A percentile compares a stretch with the other conserved stretches of the same genome.
These are phyloP conservation scores for Ctenodactylus gundi DNA, from an alignment of 2,113 vertebrate species.

Conservation along the genomic window DNA sequence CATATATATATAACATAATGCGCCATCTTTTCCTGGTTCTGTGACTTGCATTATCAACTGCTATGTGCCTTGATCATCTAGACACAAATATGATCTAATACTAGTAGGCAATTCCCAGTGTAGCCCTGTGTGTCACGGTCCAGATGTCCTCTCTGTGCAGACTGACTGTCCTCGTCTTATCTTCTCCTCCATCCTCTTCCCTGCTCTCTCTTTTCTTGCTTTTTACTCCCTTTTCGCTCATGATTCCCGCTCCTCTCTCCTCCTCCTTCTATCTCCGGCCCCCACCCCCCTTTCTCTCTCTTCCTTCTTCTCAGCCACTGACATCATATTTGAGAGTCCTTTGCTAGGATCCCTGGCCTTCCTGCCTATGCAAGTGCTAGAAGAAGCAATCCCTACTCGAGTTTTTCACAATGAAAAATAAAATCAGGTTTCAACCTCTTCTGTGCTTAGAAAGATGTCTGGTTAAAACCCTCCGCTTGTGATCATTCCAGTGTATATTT, in stretches of 20 bases:
- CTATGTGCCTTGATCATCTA: neutral
- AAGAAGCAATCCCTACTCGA: neutral
- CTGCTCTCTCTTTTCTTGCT: too few species aligned
- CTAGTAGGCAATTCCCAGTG: neutral
- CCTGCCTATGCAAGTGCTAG: neutral
- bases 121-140: too few species aligned
- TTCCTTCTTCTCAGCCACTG: too few species aligned
- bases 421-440: neutral
- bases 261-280: neutral
- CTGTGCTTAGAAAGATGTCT: neutral
- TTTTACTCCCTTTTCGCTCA: accelerated
- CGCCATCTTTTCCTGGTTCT: neutral
- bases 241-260: accelerated
- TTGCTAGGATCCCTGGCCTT: neutral
- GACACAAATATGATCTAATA: neutral
- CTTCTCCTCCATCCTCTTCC: accelerated
- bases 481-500: neutral
- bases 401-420: neutral
- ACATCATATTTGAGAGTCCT: neutral
- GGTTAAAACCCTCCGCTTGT: neutral
- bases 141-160: neutral
- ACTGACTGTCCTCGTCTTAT: neutral
- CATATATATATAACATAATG: too few species aligned
- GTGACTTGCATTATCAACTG: neutral
- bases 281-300: too few species aligned